phyloP scores from a whole-genome alignment of 64 coral and sea anemone genomes.

The Platygyra sinensis region DNA sequence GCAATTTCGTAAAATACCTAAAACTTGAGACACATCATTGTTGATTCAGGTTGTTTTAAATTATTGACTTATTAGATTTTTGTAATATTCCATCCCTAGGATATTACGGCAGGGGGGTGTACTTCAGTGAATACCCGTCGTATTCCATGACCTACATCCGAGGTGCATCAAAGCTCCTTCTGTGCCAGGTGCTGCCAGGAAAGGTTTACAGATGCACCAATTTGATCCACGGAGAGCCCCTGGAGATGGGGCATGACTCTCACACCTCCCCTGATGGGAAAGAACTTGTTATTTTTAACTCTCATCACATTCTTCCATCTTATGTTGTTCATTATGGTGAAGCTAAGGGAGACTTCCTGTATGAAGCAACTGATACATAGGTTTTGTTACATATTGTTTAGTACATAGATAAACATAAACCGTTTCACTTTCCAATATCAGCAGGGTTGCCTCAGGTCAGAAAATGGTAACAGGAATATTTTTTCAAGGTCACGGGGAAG shows the following conservation, averaged over 20 bases:
- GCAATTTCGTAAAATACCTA: neutral
- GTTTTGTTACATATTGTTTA: neutral
- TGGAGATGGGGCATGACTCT: constrained; percentile 59
- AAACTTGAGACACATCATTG: neutral
- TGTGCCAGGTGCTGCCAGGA: constrained; percentile 84
- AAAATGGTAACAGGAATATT: too few relatives aligned
- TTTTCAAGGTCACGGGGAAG: too few relatives aligned
- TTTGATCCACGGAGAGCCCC: constrained; percentile 81
- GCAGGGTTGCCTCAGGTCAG: too few relatives aligned
- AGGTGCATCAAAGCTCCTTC: constrained; percentile 78
- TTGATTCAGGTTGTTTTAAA: neutral
- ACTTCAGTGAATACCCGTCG: constrained; percentile 89
- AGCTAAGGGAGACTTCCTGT: constrained; percentile 71
- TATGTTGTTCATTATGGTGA: constrained; percentile 87
- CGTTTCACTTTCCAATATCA: too few relatives aligned
- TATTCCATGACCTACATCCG: constrained; percentile 87
- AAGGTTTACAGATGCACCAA: constrained; percentile 77
- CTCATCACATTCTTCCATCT: constrained; percentile 76
- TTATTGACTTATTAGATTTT: neutral
- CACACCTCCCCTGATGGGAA: constrained; percentile 91
- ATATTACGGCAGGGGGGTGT: constrained; percentile 73
- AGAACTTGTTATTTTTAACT: constrained; percentile 87
- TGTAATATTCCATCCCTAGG: constrained; percentile 8
- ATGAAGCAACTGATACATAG: constrained; percentile 1
- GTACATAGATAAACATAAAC: too few relatives aligned